Evolutionary conservation across 92 coral and sea anemone species (phyloP), one percentile per base, ranked within the genome.

Genomic region (Zoanthus gigantus): DNA sequence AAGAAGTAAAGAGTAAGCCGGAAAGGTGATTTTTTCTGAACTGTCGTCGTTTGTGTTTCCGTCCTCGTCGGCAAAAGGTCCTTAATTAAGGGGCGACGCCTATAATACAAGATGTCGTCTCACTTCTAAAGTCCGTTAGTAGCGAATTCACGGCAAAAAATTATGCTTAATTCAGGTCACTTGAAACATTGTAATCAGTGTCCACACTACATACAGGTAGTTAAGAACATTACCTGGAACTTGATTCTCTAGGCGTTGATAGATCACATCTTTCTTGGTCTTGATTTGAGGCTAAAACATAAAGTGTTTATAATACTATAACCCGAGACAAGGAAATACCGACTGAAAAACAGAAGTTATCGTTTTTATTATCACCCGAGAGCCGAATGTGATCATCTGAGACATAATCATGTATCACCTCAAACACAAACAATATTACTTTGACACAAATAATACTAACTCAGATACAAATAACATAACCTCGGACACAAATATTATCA

Each of bases 261-360:
- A 81, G 31, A 81, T 81, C 85, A 81, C 74, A 10, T 66, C 85
- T 29, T 73, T 66, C 45, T 81, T 81, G 23, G 85, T 16, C 75
- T 81, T 81, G 74, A 81, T 81, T 66, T 74, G 75, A 44, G 85
- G 85, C 85, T 81, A 50, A 46, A 81, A 50, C 13, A 81, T 9
- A 28, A 58, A n/a, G 30, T 0, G 5, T 34, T 32, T 6, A 68
- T 53, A 78, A 42, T 8, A 1, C 28, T 42, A 48, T 23, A 16
- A 63, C 31, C n/a, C n/a, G 65, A 53, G 15, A 37, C 42, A 50
- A 50, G 56, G 5, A 50, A 2, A 50, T 11, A 2, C 9, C 7
- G 18, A 37, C 48, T 37, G 29, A 37, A 46, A 44, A 13, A 71
- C n/a, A 5, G n/a, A 67, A 17, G 34, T 1, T 6, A 23, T 11